Evolutionary conservation across 2,888 invertebrate genomes (phyloP).

Genomic region (Dascillus cervinus): DNA sequence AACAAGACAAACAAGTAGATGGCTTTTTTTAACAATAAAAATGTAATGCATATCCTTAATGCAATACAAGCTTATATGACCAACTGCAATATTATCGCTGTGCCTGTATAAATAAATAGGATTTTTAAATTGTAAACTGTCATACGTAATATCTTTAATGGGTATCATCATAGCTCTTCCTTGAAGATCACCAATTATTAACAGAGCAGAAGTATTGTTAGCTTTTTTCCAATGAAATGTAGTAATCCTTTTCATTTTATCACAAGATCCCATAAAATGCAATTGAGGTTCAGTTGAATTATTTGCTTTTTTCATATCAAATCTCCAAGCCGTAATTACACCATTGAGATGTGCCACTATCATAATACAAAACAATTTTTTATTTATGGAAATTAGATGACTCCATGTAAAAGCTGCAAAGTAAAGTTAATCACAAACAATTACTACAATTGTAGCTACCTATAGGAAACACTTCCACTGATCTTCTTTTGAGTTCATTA

Average conservation of each 20-base stretch:
- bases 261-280: constrained; percentile 25
- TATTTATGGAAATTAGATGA: constrained; percentile 23
- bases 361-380: constrained; percentile 23
- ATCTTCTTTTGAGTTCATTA: constrained; percentile 28
- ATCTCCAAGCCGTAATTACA: constrained; percentile 30
- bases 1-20: constrained; percentile 28
- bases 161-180: constrained; percentile 29
- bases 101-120: constrained; percentile 24
- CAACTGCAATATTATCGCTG: constrained; percentile 25
- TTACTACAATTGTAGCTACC: constrained; percentile 20
- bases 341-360: constrained; percentile 34
- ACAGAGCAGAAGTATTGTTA: constrained; percentile 4
- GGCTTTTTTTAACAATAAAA: constrained; percentile 27
- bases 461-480: constrained; percentile 25
- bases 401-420: constrained; percentile 35
- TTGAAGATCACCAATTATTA: constrained; percentile 23
- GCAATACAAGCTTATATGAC: constrained; percentile 26
- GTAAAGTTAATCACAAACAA: constrained; percentile 6
- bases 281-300: constrained; percentile 16
- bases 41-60: constrained; percentile 25
- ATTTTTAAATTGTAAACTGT: constrained; percentile 18
- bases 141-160: constrained; percentile 21
- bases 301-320: constrained; percentile 20
- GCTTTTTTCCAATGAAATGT: constrained; percentile 28
- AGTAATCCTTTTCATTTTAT: constrained; percentile 23